Percentiles rank a stretch among this genome's conserved stretches.
These are phyloP conservation scores for Chrysolina haemoptera DNA, from an alignment of 2,888 invertebrate genomes.

Conservation along the genomic window DNA sequence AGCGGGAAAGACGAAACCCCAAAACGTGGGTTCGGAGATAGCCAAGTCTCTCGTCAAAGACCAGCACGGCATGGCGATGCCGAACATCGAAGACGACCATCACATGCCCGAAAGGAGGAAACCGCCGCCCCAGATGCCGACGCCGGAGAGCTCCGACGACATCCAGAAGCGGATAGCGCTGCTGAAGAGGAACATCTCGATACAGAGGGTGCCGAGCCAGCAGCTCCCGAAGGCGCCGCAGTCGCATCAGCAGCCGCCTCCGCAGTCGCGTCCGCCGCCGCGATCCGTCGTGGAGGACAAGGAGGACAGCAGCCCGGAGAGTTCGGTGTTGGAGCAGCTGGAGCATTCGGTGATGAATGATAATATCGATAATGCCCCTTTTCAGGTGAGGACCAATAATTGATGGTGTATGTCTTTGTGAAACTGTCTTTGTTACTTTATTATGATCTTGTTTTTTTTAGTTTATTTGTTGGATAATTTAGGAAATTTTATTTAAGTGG, in stretches of 20 bases:
- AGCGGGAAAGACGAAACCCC: constrained; percentile 54
- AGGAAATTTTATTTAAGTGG: too few relatives aligned
- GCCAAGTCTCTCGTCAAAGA: constrained; percentile 55
- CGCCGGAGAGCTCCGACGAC: constrained; percentile 51
- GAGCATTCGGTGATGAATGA: constrained; percentile 66
- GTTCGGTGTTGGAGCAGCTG: constrained; percentile 63
- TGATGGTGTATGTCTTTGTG: neutral
- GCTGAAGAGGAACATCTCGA: constrained; percentile 61
- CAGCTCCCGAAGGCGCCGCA: constrained; percentile 31
- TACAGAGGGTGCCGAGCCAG: constrained; percentile 58
- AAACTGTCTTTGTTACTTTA: too few relatives aligned
- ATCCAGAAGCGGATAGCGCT: constrained; percentile 57
- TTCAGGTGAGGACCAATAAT: constrained; percentile 60
- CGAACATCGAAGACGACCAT: constrained; percentile 59
- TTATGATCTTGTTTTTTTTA: too few relatives aligned
- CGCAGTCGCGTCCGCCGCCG: constrained; percentile 9
- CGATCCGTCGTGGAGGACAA: constrained; percentile 33
- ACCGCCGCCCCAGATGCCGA: constrained; percentile 18
- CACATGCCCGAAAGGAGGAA: constrained; percentile 33
- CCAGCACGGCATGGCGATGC: constrained; percentile 32
- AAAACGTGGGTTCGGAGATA: constrained; percentile 61
- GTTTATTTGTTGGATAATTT: too few relatives aligned
- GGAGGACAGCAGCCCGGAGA: constrained; percentile 47
- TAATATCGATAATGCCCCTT: constrained; percentile 63
- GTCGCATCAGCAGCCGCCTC: constrained; percentile 18